A percentile compares a stretch with the other conserved stretches of the same genome.
phyloP scores from a whole-genome alignment of 2,113 vertebrate species.

The Poeciliopsis turrubarensis region DNA sequence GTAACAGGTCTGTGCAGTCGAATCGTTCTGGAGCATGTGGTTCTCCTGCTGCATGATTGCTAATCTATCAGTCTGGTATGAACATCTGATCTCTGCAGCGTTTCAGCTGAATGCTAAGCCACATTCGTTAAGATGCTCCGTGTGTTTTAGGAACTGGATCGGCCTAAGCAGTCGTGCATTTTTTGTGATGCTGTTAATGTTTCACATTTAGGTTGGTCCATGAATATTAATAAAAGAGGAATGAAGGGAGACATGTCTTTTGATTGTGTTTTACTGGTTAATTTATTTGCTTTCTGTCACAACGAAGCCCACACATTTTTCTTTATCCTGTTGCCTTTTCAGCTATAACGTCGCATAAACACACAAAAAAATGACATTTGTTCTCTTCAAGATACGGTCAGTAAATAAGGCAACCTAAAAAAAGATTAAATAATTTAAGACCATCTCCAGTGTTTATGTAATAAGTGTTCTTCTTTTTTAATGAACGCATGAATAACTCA shows the following conservation, averaged over 20 bases:
- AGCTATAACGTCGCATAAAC: conserved; percentile 32
- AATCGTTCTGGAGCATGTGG: conserved; percentile 38
- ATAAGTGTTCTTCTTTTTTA: conserved; percentile 6
- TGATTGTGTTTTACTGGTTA: conserved; percentile 59
- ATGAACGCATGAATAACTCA: conserved; percentile 10
- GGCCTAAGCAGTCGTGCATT: conserved; percentile 13
- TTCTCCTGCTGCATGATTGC: conserved; percentile 36
- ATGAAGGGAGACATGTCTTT: background rate
- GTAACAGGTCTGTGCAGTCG: conserved; percentile 56
- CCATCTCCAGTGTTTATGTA: conserved; percentile 6
- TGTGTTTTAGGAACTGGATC: conserved; percentile 26
- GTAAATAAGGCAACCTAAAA: conserved; percentile 43
- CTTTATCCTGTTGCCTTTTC: conserved; percentile 27
- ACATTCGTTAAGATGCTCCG: conserved; percentile 31
- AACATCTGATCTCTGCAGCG: conserved; percentile 37
- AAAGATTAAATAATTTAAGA: conserved; percentile 8
- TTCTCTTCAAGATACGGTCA: conserved; percentile 32
- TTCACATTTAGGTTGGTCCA: background rate
- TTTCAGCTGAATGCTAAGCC: conserved; percentile 28
- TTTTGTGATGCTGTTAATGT: conserved; percentile 3
- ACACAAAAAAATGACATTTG: conserved; percentile 1
- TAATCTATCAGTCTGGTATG: conserved; percentile 41
- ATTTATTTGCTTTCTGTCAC: conserved; percentile 53
- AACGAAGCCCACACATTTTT: conserved; percentile 25
- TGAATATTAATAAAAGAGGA: conserved; percentile 17